A percentile compares a stretch with the other conserved stretches of the same genome.
Conservation (phyloP, 2,888 invertebrate species). For the Melanchra persicariae region DNA sequence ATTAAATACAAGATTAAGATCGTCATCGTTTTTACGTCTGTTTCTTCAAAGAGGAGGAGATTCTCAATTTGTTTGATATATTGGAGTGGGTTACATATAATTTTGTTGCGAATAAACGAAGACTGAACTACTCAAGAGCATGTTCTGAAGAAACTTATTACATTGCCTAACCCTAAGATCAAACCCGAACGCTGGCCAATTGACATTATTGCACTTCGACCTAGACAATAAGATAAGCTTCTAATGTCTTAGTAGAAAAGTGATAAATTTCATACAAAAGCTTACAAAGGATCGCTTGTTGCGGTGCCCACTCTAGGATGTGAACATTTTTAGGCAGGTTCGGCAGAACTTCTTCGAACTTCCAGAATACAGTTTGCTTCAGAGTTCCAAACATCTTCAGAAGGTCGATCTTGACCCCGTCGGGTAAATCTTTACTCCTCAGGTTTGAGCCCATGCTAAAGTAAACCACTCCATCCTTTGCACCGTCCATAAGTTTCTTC, state of each 20-base stretch:
- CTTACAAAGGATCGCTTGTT: constrained; percentile 64
- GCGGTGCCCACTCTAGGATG: constrained; percentile 84
- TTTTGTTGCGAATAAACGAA: neutral
- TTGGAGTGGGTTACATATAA: neutral
- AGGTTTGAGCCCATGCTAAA: constrained; percentile 88
- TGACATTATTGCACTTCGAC: too few relatives aligned
- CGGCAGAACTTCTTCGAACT: constrained; percentile 79
- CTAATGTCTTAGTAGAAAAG: too few relatives aligned
- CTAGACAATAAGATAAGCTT: too few relatives aligned
- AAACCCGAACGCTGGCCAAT: neutral
- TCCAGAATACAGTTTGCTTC: constrained; percentile 89
- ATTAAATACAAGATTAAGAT: neutral
- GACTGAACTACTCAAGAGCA: too few relatives aligned
- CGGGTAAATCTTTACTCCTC: constrained; percentile 79
- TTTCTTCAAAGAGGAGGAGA: too few relatives aligned
- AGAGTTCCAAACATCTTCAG: constrained; percentile 81
- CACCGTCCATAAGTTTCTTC: constrained; percentile 81
- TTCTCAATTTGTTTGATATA: too few relatives aligned
- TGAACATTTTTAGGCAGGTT: constrained; percentile 82
- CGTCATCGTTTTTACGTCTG: too few relatives aligned
- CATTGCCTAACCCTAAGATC: neutral
- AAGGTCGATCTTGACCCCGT: constrained; percentile 73
- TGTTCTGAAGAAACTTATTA: neutral
- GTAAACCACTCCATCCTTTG: constrained; percentile 85
- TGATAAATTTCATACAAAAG: neutral